phyloP scores from a whole-genome alignment of 1,140 invertebrate species.

The Propsilocerus akamusi region DNA sequence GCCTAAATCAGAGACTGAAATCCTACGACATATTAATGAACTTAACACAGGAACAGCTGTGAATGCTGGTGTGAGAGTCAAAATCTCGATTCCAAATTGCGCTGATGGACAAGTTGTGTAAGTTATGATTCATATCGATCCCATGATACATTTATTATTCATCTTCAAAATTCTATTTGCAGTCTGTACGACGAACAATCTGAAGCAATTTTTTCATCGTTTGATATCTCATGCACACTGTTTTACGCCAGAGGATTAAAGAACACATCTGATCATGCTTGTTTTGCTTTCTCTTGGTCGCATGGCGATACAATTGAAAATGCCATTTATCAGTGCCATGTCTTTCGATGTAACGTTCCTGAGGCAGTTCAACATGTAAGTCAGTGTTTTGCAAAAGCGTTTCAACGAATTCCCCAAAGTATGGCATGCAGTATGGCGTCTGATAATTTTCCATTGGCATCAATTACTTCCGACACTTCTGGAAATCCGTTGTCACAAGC shows the following conservation, averaged over 20 bases:
- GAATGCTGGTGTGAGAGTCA: constrained; percentile 55
- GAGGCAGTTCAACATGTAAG: constrained; percentile 77
- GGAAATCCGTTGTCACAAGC: constrained; percentile 22
- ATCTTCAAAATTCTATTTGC: constrained; percentile 17
- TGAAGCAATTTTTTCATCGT: constrained; percentile 70
- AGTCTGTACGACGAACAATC: constrained; percentile 74
- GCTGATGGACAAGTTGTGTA: constrained; percentile 68
- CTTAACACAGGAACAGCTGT: constrained; percentile 46
- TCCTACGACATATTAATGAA: constrained; percentile 84
- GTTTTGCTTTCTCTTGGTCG: constrained; percentile 95
- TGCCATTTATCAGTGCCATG: constrained; percentile 88
- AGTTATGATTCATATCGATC: constrained; percentile 19
- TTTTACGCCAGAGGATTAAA: constrained; percentile 86
- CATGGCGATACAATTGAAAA: constrained; percentile 76
- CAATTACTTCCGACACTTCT: constrained; percentile 25
- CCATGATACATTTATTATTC: constrained; percentile 3
- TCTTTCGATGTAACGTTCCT: constrained; percentile 90
- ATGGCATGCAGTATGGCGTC: constrained; percentile 43
- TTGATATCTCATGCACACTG: constrained; percentile 81
- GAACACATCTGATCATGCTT: constrained; percentile 65
- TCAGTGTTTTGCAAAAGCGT: constrained; percentile 78
- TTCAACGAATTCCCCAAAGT: constrained; percentile 59
- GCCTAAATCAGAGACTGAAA: constrained; percentile 86
- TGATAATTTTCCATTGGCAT: constrained; percentile 14
- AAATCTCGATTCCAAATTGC: constrained; percentile 77